Evolutionary conservation across 2,888 invertebrate genomes (phyloP).

Genomic region (Crossocerus cetratus): DNA sequence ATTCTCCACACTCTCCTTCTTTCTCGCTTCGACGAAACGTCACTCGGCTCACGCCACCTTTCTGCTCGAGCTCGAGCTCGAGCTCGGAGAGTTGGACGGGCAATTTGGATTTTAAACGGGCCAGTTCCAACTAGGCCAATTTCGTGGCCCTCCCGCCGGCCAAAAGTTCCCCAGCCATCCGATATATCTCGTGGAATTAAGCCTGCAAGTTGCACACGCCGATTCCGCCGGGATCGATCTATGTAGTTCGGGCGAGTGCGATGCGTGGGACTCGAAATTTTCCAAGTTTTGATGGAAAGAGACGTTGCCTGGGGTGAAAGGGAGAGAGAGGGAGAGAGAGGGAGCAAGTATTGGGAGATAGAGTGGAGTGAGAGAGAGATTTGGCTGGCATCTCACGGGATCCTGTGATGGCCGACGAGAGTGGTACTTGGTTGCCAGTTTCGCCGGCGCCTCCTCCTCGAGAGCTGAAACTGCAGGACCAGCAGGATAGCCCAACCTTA

Average conservation of each 20-base stretch:
- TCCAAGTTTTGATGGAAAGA: constrained; percentile 51
- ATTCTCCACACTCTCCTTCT: too few species aligned
- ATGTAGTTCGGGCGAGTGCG: background rate
- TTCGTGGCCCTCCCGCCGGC: too few species aligned
- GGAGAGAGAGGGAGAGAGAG: constrained; percentile 19
- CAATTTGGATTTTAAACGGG: too few species aligned
- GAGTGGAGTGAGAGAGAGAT: constrained; percentile 26
- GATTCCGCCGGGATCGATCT: constrained; percentile 1
- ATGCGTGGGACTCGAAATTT: constrained; percentile 14
- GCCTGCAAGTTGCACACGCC: background rate
- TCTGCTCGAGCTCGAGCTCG: too few species aligned
- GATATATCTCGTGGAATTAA: too few species aligned
- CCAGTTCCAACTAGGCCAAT: too few species aligned
- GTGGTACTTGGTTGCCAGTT: constrained; percentile 48
- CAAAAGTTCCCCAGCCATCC: too few species aligned
- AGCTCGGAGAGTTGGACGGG: too few species aligned
- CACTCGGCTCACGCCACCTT: too few species aligned
- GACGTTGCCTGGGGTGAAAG: constrained; percentile 13
- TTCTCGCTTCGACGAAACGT: too few species aligned
- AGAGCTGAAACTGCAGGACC: constrained; percentile 7
- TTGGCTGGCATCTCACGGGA: constrained; percentile 65
- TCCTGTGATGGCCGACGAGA: constrained; percentile 74
- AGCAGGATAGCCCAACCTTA: constrained; percentile 57
- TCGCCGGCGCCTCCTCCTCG: constrained; percentile 22
- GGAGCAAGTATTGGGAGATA: constrained; percentile 20